Conservation (phyloP, 1,140 invertebrate genomes). For the Trichonephila clavata region DNA sequence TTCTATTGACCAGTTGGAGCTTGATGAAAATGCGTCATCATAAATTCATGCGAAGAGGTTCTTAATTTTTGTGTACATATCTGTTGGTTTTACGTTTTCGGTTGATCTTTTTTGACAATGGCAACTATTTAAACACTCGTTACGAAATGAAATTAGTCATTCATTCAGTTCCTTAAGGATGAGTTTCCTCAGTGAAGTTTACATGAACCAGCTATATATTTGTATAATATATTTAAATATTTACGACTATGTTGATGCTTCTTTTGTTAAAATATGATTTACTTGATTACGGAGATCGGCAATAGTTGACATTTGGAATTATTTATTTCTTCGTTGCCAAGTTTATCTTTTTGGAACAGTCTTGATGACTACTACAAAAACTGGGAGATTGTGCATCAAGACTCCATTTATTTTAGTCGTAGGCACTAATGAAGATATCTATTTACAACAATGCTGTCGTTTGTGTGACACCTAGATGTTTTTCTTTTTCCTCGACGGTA, state of each 20-base stretch:
- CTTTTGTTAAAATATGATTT: slow-evolving; percentile 67
- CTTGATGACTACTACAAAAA: slow-evolving; percentile 73
- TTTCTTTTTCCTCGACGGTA: slow-evolving; percentile 29
- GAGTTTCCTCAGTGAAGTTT: slow-evolving; percentile 50
- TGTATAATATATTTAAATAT: slow-evolving; percentile 65
- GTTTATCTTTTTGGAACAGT: slow-evolving; percentile 26
- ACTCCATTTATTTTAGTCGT: slow-evolving; percentile 53
- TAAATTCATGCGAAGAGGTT: slow-evolving; percentile 25
- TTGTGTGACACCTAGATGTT: slow-evolving; percentile 55
- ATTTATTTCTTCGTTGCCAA: slow-evolving; percentile 60
- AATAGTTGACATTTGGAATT: slow-evolving; percentile 51
- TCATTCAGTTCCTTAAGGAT: slow-evolving; percentile 51
- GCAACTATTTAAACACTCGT: slow-evolving; percentile 63
- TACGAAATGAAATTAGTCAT: slow-evolving; percentile 55
- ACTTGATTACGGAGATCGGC: slow-evolving; percentile 38
- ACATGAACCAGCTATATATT: slow-evolving; percentile 61
- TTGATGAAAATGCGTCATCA: slow-evolving; percentile 48
- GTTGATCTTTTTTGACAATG: slow-evolving; percentile 44
- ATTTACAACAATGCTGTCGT: slow-evolving; percentile 54
- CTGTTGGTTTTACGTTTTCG: slow-evolving; percentile 57
- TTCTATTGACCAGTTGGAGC: slow-evolving; percentile 60
- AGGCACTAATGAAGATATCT: slow-evolving; percentile 66
- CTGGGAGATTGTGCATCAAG: slow-evolving; percentile 69
- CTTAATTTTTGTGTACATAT: slow-evolving; percentile 68
- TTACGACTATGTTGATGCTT: slow-evolving; percentile 61